These are phyloP conservation scores for Trachops cirrhosus DNA, from an alignment of 2,797 vertebrate species.

Conservation along the genomic window DNA sequence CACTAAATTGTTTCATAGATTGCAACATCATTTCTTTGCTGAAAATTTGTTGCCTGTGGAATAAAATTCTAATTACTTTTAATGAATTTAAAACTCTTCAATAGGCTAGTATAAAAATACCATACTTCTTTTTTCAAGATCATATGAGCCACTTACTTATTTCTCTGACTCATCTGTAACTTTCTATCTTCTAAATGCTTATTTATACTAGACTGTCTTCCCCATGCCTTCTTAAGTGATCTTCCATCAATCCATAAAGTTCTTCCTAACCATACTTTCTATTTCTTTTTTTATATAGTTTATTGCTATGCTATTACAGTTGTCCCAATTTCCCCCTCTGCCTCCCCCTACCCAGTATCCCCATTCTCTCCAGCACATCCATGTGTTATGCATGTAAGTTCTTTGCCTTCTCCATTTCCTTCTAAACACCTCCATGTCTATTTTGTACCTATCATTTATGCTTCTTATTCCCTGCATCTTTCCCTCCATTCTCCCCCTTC, in stretches of 20 bases:
- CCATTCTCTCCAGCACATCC: no score
- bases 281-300: neutral
- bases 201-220: neutral
- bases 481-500: no score
- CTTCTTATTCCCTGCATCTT: no score
- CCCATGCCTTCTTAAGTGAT: neutral
- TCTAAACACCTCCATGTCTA: no score
- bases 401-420: no score
- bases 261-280: neutral
- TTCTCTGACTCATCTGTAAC: neutral
- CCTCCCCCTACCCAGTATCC: no score
- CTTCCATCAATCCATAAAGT: neutral
- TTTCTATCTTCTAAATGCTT: neutral
- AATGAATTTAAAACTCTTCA: neutral
- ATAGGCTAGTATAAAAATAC: neutral
- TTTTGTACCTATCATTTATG: no score
- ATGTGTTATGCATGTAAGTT: no score
- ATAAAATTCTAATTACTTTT: neutral
- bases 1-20: neutral
- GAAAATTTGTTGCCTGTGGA: neutral
- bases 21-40: neutral
- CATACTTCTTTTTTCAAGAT: neutral
- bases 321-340: no score
- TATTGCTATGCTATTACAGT: no score
- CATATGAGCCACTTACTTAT: neutral